Percentiles rank a stretch among this genome's conserved stretches.
Conservation (phyloP, 2,888 invertebrate species). For the Philereme vetulata region DNA sequence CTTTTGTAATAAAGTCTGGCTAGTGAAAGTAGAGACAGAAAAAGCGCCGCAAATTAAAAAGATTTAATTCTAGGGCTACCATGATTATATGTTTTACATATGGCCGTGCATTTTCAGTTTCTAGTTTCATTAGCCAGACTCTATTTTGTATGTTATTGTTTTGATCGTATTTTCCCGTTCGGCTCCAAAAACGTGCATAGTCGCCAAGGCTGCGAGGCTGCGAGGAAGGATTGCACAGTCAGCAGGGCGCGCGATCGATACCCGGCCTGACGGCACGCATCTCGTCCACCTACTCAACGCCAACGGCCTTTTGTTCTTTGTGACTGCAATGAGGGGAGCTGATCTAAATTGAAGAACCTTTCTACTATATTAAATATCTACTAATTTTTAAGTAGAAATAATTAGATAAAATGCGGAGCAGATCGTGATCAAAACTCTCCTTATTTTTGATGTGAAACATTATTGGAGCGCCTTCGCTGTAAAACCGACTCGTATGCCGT, state of each 20-base stretch:
- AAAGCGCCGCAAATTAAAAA: no score
- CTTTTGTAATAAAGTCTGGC: no score
- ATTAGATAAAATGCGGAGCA: no score
- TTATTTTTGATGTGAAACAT: no score
- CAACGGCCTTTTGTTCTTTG: constrained; percentile 54
- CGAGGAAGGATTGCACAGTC: constrained; percentile 57
- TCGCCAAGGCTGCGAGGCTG: constrained; percentile 19
- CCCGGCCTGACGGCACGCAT: constrained; percentile 51
- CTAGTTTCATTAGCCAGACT: not conserved
- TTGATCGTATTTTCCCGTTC: not conserved
- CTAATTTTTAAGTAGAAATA: no score
- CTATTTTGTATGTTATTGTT: not conserved
- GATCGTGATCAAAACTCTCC: no score
- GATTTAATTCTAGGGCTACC: no score
- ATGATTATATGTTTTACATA: not conserved
- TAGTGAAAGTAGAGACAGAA: no score
- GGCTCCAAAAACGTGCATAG: constrained; percentile 5
- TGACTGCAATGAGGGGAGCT: constrained; percentile 16
- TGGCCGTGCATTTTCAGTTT: not conserved
- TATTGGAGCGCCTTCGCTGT: no score
- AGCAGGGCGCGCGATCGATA: constrained; percentile 75
- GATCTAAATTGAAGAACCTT: no score
- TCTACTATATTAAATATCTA: no score
- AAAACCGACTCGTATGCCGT: no score
- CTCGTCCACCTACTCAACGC: constrained; percentile 40